phyloP scores from a whole-genome alignment of 2,113 vertebrate genomes.

The Channa maculata region DNA sequence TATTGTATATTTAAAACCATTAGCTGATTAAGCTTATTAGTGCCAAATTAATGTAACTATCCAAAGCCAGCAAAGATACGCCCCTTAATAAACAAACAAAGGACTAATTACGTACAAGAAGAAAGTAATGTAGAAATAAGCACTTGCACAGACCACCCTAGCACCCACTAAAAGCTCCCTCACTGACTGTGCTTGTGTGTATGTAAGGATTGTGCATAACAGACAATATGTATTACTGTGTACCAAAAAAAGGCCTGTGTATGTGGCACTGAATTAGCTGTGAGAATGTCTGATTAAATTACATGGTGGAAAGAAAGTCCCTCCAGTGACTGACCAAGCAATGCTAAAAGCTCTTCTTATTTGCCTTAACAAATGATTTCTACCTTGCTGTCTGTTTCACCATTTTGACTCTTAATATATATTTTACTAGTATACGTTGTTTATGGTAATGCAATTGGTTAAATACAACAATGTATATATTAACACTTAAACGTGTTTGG shows the following conservation, averaged over 20 bases:
- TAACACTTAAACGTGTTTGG: neutral
- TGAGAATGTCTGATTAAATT: slow-evolving; percentile 81
- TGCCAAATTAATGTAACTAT: neutral
- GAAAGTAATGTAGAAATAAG: slow-evolving; percentile 35
- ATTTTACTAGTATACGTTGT: neutral
- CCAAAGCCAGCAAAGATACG: neutral
- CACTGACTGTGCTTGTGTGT: slow-evolving; percentile 13
- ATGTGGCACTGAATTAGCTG: slow-evolving; percentile 59
- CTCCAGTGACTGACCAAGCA: slow-evolving; percentile 76
- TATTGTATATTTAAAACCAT: too few relatives aligned
- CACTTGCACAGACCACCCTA: slow-evolving; percentile 30
- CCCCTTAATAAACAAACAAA: slow-evolving; percentile 2
- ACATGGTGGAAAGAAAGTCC: slow-evolving; percentile 58
- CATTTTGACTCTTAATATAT: neutral
- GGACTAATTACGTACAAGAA: slow-evolving; percentile 45
- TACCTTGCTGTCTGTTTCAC: slow-evolving; percentile 17
- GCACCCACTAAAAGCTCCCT: slow-evolving; percentile 28
- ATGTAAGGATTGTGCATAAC: slow-evolving; percentile 13
- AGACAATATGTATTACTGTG: neutral
- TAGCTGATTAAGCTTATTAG: neutral
- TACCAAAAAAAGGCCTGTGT: neutral
- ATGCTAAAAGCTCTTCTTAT: slow-evolving; percentile 75
- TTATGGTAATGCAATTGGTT: neutral
- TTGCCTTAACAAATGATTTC: slow-evolving; percentile 15
- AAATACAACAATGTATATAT: neutral